Conservation (phyloP, 2,113 vertebrate genomes). For the Butastur rufipennis region DNA sequence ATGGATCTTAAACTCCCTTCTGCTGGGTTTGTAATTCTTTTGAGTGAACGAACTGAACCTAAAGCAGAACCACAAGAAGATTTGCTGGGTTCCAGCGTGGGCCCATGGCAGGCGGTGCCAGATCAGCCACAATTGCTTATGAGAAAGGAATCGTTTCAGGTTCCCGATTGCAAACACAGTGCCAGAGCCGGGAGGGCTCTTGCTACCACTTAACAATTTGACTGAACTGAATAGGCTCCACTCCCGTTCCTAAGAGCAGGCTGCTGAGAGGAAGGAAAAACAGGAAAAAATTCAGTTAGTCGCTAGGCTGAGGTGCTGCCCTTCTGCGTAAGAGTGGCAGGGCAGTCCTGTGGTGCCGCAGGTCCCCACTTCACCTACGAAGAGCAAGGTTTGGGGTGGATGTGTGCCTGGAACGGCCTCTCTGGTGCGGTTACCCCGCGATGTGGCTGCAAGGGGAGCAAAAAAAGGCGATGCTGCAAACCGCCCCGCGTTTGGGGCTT, state of each 20-base stretch:
- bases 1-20: background rate
- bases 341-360: background rate
- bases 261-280: background rate
- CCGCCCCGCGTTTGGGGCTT: background rate
- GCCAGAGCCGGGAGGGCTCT: background rate
- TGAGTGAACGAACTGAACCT: background rate
- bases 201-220: fast-evolving
- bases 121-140: fast-evolving
- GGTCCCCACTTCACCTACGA: fast-evolving
- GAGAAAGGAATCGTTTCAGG: background rate
- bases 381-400: background rate
- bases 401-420: fast-evolving
- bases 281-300: background rate
- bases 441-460: background rate
- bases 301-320: background rate
- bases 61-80: background rate
- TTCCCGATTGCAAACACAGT: fast-evolving
- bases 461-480: background rate
- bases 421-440: fast-evolving
- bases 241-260: background rate
- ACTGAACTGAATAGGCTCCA: background rate
- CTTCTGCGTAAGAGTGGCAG: background rate
- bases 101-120: background rate
- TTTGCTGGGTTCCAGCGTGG: background rate
- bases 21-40: background rate